Percentiles rank a stretch among this genome's conserved stretches.
These are phyloP conservation scores for Apostichopus parvimensis DNA, from an alignment of 35 echinoderm and acorn worm species.

Conservation along the genomic window DNA sequence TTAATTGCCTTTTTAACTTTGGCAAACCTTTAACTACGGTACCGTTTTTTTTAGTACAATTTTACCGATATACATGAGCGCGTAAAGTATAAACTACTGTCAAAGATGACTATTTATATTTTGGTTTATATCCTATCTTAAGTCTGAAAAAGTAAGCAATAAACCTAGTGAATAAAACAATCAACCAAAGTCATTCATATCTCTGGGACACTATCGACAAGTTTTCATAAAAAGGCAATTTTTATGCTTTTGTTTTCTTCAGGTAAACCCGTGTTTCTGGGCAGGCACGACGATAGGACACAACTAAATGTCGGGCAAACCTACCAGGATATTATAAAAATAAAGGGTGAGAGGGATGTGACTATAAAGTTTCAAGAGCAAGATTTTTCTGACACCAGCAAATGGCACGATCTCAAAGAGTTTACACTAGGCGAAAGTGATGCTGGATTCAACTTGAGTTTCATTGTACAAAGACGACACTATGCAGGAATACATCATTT, in stretches of 20 bases:
- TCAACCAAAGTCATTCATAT: no score
- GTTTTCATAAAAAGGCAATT: no score
- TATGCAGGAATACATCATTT: neutral
- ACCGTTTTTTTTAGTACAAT: no score
- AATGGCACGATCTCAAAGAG: neutral
- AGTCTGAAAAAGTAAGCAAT: no score
- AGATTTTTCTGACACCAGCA: neutral
- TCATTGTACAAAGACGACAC: neutral
- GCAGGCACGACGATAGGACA: neutral
- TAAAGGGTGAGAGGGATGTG: neutral
- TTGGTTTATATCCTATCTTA: no score
- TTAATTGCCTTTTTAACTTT: no score
- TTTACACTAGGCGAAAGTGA: neutral
- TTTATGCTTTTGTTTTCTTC: neutral
- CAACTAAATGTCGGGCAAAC: neutral
- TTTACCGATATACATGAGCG: no score
- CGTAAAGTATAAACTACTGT: no score
- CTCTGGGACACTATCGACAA: no score
- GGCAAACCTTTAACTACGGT: no score
- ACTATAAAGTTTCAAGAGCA: neutral
- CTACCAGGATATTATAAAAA: neutral
- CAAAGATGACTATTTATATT: no score
- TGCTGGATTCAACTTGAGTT: neutral
- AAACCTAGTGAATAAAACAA: no score
- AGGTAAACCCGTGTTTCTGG: neutral